A percentile compares a stretch with the other conserved stretches of the same genome.
Evolutionary conservation across 2,888 invertebrate genomes (phyloP).

Genomic region (Scaptomyza parva): DNA sequence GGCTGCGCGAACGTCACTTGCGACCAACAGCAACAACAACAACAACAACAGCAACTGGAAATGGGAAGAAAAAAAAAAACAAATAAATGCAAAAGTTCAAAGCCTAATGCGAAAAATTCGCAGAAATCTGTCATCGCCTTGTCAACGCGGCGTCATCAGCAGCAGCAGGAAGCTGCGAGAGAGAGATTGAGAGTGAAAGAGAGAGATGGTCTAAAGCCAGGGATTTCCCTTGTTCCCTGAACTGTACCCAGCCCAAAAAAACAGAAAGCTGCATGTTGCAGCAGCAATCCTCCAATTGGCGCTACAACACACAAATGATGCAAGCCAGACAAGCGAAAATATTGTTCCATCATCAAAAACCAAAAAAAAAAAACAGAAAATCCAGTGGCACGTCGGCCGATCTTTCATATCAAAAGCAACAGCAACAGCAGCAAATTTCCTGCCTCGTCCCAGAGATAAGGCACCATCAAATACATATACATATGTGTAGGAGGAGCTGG

Average conservation of each 20-base stretch:
- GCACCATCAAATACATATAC: constrained; percentile 17
- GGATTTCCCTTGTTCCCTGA: neutral
- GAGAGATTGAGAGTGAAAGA: constrained; percentile 8
- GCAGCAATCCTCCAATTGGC: constrained; percentile 64
- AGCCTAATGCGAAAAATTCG: constrained; percentile 82
- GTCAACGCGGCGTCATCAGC: constrained; percentile 79
- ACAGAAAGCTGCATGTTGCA: constrained; percentile 21
- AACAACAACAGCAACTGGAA: too few relatives aligned
- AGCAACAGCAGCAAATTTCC: constrained; percentile 77
- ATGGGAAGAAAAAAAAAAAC: too few relatives aligned
- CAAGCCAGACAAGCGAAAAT: constrained; percentile 60
- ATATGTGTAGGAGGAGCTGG: constrained; percentile 62
- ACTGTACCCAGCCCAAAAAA: neutral
- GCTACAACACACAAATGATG: constrained; percentile 48
- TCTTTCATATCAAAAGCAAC: constrained; percentile 70
- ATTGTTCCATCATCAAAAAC: constrained; percentile 66
- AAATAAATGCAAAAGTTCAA: constrained; percentile 75
- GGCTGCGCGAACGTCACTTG: constrained; percentile 51
- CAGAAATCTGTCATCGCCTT: constrained; percentile 83
- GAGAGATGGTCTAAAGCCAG: constrained; percentile 16
- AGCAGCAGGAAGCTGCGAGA: constrained; percentile 63
- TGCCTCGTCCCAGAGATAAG: constrained; percentile 69
- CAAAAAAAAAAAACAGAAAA: constrained; percentile 57
- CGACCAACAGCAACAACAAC: constrained; percentile 27
- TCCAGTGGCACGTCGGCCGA: constrained; percentile 68